Evolutionary conservation across 92 coral and sea anemone genomes (phyloP), one percentile per base, ranked within the genome.

Genomic region (Siderastrea radians): DNA sequence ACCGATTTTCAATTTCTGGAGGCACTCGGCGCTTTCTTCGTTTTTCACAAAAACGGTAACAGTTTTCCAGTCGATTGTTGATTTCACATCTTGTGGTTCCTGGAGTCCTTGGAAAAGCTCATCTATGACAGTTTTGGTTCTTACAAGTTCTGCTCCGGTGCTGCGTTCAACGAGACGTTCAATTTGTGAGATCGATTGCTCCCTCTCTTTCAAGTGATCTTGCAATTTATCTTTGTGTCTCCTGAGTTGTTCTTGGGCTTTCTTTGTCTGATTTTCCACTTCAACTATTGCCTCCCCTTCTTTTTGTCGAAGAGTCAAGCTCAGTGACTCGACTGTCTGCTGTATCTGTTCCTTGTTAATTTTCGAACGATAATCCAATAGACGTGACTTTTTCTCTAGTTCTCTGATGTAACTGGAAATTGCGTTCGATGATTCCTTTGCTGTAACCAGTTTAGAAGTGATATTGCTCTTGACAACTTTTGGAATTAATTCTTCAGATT

Each of bases 381-480:
- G 49, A 57, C 65, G 50, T 3, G 17, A 10, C 8, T 75, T 15
- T 55, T 75, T 64, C 49, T 75, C 79, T 44, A 75, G 49, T 53
- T 19, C 65, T 54, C 64, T 63, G 53, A 75, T 54, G 63, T 13
- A 26, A 14, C 1, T 75, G 63, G 51, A n/a, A 15, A 75, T 11
- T 53, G 16, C 4, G 5, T 55, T 14, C 5, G 44, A 75, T 53
- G 79, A 38, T 43, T 11, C 15, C 64, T 44, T 75, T 75, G 65
- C 11, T 53, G 63, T 6, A 7, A 19, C 66, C 11, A 55, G 65
- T 44, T 43, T 55, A 55, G 78, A 64, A n/a, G 62, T 12, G 57
- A 86, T 78, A 43, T 6, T 16, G 5, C 60, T 48, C 49, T 48
- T 47, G 7, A 82, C 89, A 50, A 69, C 81, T 49, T 16, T 12